These are phyloP conservation scores for Diglossa brunneiventris DNA, from an alignment of 2,113 vertebrate genomes.

Conservation along the genomic window DNA sequence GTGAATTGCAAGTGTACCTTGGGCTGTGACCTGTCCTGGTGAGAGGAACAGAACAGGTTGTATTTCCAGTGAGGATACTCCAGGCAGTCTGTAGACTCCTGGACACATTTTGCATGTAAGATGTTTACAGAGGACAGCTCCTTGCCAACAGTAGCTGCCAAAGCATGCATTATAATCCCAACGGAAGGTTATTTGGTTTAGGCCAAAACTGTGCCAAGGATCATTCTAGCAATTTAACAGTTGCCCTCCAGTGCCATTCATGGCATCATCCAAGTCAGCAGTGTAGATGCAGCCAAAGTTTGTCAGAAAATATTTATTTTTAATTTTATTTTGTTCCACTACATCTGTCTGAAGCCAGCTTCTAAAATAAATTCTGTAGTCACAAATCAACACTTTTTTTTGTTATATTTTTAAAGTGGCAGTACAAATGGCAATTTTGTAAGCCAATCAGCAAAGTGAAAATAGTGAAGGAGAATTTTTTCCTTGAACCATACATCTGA, in stretches of 20 bases:
- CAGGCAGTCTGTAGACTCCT: not conserved
- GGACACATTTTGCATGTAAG: not conserved
- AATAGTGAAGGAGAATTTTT: not conserved
- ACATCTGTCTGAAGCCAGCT: not conserved
- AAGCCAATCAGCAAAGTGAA: not conserved
- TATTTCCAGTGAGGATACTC: not conserved
- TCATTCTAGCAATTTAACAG: not conserved
- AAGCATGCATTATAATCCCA: not conserved
- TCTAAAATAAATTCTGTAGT: not conserved
- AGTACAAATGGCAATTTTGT: not conserved
- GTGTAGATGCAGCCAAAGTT: not conserved
- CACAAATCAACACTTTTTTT: not conserved
- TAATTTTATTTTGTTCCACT: not conserved
- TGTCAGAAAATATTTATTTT: not conserved
- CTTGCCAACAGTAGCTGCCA: not conserved
- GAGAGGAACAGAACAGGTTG: accelerated
- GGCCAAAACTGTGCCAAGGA: not conserved
- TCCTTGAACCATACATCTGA: not conserved
- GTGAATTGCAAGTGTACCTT: not conserved
- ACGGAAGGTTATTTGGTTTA: not conserved
- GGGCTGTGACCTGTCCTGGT: not conserved
- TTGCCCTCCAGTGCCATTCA: not conserved
- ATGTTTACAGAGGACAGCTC: not conserved
- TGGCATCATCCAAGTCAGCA: not conserved
- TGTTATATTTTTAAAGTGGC: not conserved